Conservation (phyloP, 2,113 vertebrate genomes). For the Solenodon paradoxus region DNA sequence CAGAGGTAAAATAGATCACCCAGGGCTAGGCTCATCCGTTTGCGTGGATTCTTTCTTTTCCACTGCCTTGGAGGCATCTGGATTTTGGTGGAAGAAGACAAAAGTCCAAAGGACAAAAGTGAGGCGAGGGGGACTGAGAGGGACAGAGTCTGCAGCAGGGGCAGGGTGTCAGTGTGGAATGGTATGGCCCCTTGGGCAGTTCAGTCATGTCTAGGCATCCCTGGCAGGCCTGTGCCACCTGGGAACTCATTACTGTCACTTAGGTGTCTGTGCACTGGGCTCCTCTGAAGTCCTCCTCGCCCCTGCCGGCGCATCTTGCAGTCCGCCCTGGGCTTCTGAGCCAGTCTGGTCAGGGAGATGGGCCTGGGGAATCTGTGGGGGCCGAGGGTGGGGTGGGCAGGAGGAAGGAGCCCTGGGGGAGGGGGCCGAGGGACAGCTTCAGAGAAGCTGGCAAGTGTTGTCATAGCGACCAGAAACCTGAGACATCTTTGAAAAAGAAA, state of each 20-base stretch:
- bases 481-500: constrained; percentile 44
- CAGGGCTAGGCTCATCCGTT: not conserved
- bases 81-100: not conserved
- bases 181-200: not conserved
- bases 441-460: constrained; percentile 48
- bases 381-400: not conserved
- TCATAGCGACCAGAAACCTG: constrained; percentile 70
- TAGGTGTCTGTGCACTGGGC: not conserved
- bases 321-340: fast-evolving
- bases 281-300: not conserved
- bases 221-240: not conserved
- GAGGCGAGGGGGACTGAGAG: not conserved
- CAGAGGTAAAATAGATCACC: not conserved
- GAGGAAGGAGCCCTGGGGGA: not conserved
- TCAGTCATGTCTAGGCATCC: not conserved
- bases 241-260: constrained; percentile 51
- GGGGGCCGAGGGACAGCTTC: constrained; percentile 1
- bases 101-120: not conserved
- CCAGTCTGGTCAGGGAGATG: not conserved
- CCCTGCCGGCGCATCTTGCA: not conserved
- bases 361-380: fast-evolving
- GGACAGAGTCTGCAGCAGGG: not conserved
- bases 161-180: not conserved
- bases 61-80: not conserved
- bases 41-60: not conserved